Conservation (phyloP, 2,113 vertebrate genomes). For the Prionailurus viverrinus region DNA sequence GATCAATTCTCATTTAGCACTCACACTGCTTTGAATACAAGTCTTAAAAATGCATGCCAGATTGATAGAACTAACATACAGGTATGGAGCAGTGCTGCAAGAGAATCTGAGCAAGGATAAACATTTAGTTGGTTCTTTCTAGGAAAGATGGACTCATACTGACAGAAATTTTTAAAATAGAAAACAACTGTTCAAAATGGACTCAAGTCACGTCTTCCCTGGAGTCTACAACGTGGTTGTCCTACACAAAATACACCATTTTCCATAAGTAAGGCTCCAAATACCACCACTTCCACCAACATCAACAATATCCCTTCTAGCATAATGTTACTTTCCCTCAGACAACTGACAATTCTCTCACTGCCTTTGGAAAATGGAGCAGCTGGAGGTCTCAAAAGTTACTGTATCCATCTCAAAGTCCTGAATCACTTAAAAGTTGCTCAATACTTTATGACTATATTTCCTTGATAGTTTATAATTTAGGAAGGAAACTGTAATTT, state of each 20-base stretch:
- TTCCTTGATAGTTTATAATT: neutral
- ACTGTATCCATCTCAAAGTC: neutral
- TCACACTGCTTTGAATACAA: neutral
- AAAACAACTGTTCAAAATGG: neutral
- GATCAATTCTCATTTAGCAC: neutral
- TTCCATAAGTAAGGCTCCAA: neutral
- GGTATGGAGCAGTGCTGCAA: neutral
- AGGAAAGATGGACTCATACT: neutral
- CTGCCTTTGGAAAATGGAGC: neutral
- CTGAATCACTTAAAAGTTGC: neutral
- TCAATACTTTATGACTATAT: neutral
- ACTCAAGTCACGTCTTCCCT: neutral
- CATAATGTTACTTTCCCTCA: neutral
- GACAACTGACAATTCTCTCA: neutral
- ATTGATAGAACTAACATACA: neutral
- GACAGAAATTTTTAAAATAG: neutral
- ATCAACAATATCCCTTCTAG: neutral
- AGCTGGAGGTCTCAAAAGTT: neutral
- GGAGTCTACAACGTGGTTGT: neutral
- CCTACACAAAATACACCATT: neutral
- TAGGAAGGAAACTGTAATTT: neutral
- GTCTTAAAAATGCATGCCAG: neutral
- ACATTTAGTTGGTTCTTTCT: neutral
- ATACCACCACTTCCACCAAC: neutral
- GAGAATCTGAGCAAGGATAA: neutral